A percentile compares a stretch with the other conserved stretches of the same genome.
These are phyloP conservation scores for Antennarius striatus DNA, from an alignment of 2,113 vertebrate genomes.

Conservation along the genomic window DNA sequence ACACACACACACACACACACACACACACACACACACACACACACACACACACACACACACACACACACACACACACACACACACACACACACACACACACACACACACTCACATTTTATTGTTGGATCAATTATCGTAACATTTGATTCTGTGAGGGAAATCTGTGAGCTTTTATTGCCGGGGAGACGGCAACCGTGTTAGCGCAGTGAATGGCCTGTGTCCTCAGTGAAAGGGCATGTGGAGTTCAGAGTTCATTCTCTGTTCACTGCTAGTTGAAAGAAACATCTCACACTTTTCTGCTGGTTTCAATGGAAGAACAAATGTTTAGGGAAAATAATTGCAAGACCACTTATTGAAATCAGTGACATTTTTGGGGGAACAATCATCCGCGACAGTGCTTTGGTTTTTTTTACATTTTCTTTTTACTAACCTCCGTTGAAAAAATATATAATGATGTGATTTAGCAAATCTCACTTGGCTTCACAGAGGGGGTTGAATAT, in stretches of 20 bases:
- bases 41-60: no score
- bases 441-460: neutral
- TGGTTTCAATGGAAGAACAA: constrained; percentile 49
- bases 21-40: no score
- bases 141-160: constrained; percentile 49
- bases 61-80: no score
- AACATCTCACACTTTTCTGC: constrained; percentile 54
- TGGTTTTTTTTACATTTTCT: constrained; percentile 28
- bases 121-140: constrained; percentile 58
- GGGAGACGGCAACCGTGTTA: constrained; percentile 44
- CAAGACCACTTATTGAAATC: constrained; percentile 64
- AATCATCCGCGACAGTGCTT: constrained; percentile 30
- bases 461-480: constrained; percentile 10
- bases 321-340: constrained; percentile 60
- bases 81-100: no score
- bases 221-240: constrained; percentile 69
- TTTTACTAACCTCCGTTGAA: constrained; percentile 19
- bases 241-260: constrained; percentile 79
- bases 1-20: no score
- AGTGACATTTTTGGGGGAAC: constrained; percentile 51
- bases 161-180: constrained; percentile 32
- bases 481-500: no score
- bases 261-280: constrained; percentile 73
- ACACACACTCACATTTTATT: constrained; percentile 11
- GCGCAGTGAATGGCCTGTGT: constrained; percentile 65